These are phyloP conservation scores for Casuarius casuarius DNA, from an alignment of 2,113 vertebrate species.

Conservation along the genomic window DNA sequence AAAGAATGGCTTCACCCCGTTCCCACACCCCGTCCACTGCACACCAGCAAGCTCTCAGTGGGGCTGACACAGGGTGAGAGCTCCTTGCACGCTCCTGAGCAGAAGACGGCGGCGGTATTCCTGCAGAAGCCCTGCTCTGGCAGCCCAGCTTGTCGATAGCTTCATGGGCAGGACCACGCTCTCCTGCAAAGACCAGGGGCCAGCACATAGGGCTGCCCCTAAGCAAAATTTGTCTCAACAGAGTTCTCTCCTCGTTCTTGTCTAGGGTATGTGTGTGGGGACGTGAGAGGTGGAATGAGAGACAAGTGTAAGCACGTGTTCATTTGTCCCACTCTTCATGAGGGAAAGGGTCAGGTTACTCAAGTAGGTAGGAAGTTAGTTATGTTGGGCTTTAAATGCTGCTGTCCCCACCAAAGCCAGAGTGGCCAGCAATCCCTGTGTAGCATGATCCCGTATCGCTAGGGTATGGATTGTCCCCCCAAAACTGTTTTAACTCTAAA, in stretches of 20 bases:
- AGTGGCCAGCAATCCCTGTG: background rate
- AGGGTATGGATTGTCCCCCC: background rate
- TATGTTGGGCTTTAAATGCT: background rate
- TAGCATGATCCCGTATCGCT: accelerated
- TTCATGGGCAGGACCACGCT: background rate
- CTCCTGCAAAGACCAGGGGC: background rate
- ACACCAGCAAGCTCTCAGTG: accelerated
- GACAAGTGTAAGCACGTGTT: accelerated
- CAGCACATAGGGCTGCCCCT: accelerated
- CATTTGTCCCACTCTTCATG: accelerated
- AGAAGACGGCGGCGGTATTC: background rate
- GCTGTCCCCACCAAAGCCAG: background rate
- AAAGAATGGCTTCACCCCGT: accelerated
- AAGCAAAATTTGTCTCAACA: background rate
- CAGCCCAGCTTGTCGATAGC: background rate
- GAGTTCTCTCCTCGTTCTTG: background rate
- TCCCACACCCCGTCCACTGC: accelerated
- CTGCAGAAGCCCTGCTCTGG: background rate
- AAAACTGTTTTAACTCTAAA: background rate
- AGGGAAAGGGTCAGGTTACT: background rate
- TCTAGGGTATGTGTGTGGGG: background rate
- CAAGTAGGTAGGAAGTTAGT: background rate
- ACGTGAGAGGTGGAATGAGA: background rate
- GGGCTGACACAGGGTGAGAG: background rate
- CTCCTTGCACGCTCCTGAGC: background rate